Percentiles rank a stretch among this genome's conserved stretches.
Conservation (phyloP, 2,113 vertebrate species). For the Platichthys stellatus region DNA sequence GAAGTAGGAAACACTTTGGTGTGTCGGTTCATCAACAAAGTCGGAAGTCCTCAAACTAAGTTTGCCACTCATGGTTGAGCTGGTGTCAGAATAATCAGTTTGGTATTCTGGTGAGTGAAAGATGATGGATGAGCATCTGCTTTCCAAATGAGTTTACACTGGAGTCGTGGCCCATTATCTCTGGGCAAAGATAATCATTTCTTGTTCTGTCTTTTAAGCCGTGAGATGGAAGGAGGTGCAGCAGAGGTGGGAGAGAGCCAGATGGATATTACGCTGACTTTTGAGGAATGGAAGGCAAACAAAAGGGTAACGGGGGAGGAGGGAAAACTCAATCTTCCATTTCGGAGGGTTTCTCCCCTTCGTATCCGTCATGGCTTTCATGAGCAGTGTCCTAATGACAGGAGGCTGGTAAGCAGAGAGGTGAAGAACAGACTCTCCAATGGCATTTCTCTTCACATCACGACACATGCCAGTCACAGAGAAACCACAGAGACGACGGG, state of each 20-base stretch:
- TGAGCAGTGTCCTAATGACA: slow-evolving; percentile 56
- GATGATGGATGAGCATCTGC: slow-evolving; percentile 83
- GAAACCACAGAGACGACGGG: slow-evolving; percentile 1
- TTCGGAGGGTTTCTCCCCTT: slow-evolving; percentile 29
- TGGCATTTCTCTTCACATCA: slow-evolving; percentile 40
- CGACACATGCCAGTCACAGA: slow-evolving; percentile 42
- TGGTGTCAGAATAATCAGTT: slow-evolving; percentile 82
- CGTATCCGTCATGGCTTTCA: slow-evolving; percentile 53
- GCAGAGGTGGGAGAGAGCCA: slow-evolving; percentile 62
- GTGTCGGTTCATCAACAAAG: slow-evolving; percentile 53
- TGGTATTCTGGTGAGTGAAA: slow-evolving; percentile 79
- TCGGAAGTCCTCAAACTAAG: slow-evolving; percentile 71
- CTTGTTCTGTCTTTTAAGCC: slow-evolving; percentile 81
- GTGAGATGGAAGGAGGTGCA: slow-evolving; percentile 57
- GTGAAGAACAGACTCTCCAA: slow-evolving; percentile 39
- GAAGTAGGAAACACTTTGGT: slow-evolving; percentile 10
- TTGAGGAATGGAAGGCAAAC: slow-evolving; percentile 79
- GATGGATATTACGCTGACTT: slow-evolving; percentile 74
- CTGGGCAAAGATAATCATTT: slow-evolving; percentile 83
- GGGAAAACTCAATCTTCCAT: slow-evolving; percentile 76
- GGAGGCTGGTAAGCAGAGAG: slow-evolving; percentile 49
- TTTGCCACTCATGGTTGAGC: slow-evolving; percentile 78
- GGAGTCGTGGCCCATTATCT: slow-evolving; percentile 81
- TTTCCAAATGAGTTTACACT: slow-evolving; percentile 85
- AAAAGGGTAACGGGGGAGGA: slow-evolving; percentile 71